Conservation (phyloP, 2,888 invertebrate species). For the Coenonympha glycerion region DNA sequence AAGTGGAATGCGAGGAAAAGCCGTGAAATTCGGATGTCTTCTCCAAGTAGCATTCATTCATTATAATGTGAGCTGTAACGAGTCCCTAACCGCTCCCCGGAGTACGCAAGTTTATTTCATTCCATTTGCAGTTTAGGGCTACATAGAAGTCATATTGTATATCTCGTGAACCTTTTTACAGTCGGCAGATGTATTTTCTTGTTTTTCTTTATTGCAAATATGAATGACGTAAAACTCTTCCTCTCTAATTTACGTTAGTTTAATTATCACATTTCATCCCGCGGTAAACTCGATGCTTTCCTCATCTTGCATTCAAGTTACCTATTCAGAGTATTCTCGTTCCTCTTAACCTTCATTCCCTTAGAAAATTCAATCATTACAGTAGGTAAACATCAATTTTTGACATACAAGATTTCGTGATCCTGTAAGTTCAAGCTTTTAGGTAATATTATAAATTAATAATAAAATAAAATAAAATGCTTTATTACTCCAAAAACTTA, state of each 20-base stretch:
- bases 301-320: too few species aligned
- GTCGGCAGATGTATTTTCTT: background rate
- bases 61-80: conserved; percentile 13
- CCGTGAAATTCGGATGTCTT: conserved; percentile 6
- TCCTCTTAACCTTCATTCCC: too few species aligned
- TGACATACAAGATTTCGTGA: too few species aligned
- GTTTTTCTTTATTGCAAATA: background rate
- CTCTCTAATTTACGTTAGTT: background rate
- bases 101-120: conserved; percentile 19
- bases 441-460: too few species aligned
- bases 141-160: conserved; percentile 13
- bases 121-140: conserved; percentile 20
- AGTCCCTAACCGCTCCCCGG: conserved; percentile 19
- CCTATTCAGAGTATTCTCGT: too few species aligned
- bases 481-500: too few species aligned
- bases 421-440: too few species aligned
- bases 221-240: background rate
- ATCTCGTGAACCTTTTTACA: conserved; percentile 8
- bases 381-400: too few species aligned
- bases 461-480: too few species aligned
- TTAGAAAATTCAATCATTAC: too few species aligned
- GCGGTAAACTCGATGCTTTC: too few species aligned
- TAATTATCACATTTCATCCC: too few species aligned
- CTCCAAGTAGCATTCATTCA: conserved; percentile 7
- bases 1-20: background rate